A percentile compares a stretch with the other conserved stretches of the same genome.
These are phyloP conservation scores for Drosophila meridiana DNA, from an alignment of 2,888 invertebrate genomes.

Conservation along the genomic window DNA sequence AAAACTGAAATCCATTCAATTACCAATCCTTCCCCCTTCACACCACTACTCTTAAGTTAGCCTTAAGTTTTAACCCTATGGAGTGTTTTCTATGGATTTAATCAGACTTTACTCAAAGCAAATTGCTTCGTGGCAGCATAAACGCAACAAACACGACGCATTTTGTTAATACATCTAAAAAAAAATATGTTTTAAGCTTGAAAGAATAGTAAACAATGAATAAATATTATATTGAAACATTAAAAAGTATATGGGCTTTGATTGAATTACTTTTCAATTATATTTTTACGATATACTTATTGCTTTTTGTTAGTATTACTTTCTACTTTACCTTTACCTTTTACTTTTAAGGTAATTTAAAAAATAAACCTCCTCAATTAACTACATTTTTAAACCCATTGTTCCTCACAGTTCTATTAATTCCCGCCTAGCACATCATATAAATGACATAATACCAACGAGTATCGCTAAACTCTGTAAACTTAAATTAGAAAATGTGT, in stretches of 20 bases:
- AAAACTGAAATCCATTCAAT: conserved; percentile 21
- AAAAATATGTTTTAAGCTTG: conserved; percentile 37
- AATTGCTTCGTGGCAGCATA: conserved; percentile 22
- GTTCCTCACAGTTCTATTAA: neutral
- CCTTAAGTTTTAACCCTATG: conserved; percentile 21
- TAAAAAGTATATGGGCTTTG: neutral
- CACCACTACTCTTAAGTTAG: conserved; percentile 34
- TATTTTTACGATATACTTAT: neutral
- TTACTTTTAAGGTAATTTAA: no score
- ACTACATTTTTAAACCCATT: no score
- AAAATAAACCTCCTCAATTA: no score
- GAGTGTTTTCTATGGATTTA: conserved; percentile 12
- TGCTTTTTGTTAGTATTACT: neutral
- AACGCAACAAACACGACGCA: conserved; percentile 43
- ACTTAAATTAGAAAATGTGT: neutral
- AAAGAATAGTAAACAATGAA: conserved; percentile 49
- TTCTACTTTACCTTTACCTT: no score
- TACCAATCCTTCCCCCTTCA: neutral
- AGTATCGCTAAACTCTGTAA: neutral
- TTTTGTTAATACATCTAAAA: conserved; percentile 24
- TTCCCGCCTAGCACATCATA: neutral
- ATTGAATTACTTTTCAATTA: neutral
- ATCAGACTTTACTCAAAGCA: conserved; percentile 20
- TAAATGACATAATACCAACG: neutral
- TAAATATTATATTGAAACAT: conserved; percentile 56